These are phyloP conservation scores for Cancer borealis DNA, from an alignment of 2,888 invertebrate species.

Conservation along the genomic window DNA sequence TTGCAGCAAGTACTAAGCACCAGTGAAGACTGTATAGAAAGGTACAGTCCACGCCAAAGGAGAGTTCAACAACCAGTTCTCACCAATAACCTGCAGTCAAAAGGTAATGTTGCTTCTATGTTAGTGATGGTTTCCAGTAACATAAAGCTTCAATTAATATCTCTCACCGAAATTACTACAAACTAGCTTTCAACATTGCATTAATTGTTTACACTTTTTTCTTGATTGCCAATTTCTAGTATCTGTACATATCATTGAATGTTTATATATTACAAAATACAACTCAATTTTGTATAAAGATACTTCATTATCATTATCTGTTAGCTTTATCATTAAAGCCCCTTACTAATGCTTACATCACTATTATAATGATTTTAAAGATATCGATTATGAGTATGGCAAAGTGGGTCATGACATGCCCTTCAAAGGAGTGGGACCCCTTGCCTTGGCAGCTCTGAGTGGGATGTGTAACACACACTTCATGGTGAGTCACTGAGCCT, in stretches of 20 bases:
- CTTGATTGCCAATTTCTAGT: neutral
- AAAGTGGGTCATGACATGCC: conserved; percentile 60
- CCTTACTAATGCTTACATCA: neutral
- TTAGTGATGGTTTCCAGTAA: neutral
- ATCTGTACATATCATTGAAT: neutral
- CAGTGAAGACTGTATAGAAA: neutral
- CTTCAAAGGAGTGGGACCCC: conserved; percentile 65
- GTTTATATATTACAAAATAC: too few species aligned
- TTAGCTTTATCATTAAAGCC: neutral
- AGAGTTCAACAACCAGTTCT: neutral
- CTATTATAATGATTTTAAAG: neutral
- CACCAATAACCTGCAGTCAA: neutral
- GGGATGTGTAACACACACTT: conserved; percentile 49
- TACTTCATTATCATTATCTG: neutral
- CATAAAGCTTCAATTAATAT: neutral
- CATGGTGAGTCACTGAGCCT: conserved; percentile 45
- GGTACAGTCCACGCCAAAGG: neutral
- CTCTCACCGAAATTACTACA: neutral
- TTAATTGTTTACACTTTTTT: neutral
- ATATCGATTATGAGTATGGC: conserved; percentile 59
- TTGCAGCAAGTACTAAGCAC: conserved; percentile 26
- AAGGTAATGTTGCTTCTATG: neutral
- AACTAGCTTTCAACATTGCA: neutral
- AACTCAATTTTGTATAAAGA: neutral
- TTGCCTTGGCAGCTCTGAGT: conserved; percentile 55